Base-by-base conservation (phyloP, 2,888 invertebrate genomes). In the Clanis bilineata region DNA sequence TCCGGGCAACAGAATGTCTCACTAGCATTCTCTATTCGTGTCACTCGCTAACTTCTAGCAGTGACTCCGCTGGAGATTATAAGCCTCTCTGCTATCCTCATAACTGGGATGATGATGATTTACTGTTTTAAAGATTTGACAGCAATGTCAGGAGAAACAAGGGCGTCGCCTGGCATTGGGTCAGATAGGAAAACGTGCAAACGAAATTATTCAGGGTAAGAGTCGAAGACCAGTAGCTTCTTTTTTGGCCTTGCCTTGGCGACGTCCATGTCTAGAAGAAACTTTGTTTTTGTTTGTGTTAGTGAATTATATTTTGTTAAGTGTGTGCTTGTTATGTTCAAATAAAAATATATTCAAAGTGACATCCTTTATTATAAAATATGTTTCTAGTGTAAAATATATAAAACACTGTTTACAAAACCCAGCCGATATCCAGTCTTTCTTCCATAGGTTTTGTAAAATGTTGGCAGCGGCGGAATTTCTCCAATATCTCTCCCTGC, bases 381-480 rank as follows among this genome's bases (percentile, higher is more conserved):
- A n/a, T n/a, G n/a, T n/a, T n/a, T n/a, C n/a, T n/a, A n/a, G n/a
- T n/a, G n/a, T n/a, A n/a, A n/a, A n/a, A n/a, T n/a, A n/a, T n/a
- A n/a, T n/a, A n/a, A 23, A 18, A 47, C 38, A 23, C 38, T 25
- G 32, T 41, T 64, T 79, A 91, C 67, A 92, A 80, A 69, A 90
- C 91, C 92, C 91, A 92, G 15, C 90, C 92, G 51, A 84, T 72
- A 58, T 92, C 91, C 66, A 92, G 58, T 62, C 92, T 76, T 62
- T 92, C 92, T 64, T 85, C 88, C 89, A 92, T 90, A 5, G 92
- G 90, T 62, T 83, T 91, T 1, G 91, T 88, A 59, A 93, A 90
- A 67, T 86, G 78, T 64, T 90, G 90, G 64, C 85, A 86, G 68
- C 87, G 75, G 58, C 91, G 79, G 67, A 92, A 92, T 66, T 92